Evolutionary conservation across 2,113 vertebrate genomes (phyloP), one percentile per base, ranked within the genome.

Genomic region (Piaya cayana): DNA sequence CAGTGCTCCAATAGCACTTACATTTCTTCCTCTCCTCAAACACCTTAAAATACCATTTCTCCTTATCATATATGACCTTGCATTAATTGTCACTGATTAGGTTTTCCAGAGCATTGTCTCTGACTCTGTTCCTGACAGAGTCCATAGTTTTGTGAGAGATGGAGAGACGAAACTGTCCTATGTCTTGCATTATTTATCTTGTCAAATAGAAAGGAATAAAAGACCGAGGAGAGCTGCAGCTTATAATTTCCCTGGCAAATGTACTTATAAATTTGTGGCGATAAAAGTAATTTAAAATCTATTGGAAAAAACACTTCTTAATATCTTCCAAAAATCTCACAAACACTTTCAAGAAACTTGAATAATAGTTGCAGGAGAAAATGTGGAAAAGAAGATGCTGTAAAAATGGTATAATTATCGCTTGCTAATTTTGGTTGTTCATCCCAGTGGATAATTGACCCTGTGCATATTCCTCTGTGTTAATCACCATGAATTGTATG

Each of bases 401-500:
- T 81, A 86, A 90, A 93, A 92, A 83, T 45, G 75, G 56, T 64
- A 65, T 94, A 94, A 95, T 95, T 27, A 95, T 92, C 36, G 81
- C 71, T 94, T 96, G n/a, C 60, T 94, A 93, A 96, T 93, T 95
- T 93, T 75, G 53, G 39, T 75, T 90, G 32, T 52, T 86, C 69
- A 68, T 93, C 49, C 39, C 45, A 68, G 45, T 68, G 79, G 43
- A 43, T 93, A 86, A 62, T 71, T 95, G 92, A 94, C 82, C 85
- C 56, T 74, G 52, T 74, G 34, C 25, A n/a, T 82, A 42, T 93
- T 95, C 11, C 43, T 88, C 68, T 71, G 34, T 82, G 72, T 90
- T 96, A 96, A 96, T 96, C 88, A 96, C 30, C 62, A 68, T 49
- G 49, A 60, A 93, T 93, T 96, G 93, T 96, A 82, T 82, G 50